Percentiles rank a stretch among this genome's conserved stretches.
These are phyloP conservation scores for Drosophila mojavensis DNA, from an alignment of 1,140 invertebrate species.

Conservation along the genomic window DNA sequence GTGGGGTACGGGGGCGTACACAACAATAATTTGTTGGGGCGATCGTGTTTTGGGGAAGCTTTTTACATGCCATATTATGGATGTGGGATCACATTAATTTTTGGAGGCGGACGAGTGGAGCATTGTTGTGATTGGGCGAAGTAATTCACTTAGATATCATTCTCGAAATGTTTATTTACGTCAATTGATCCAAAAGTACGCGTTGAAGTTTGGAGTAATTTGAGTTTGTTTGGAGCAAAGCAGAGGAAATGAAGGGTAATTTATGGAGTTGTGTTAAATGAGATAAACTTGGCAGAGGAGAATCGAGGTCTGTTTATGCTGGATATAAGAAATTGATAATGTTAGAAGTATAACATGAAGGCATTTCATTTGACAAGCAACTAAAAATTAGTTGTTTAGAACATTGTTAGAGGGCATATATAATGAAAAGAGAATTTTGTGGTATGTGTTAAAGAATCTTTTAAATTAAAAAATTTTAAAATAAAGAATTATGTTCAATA, in stretches of 20 bases:
- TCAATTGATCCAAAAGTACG: constrained; percentile 13
- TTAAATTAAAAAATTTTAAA: too few species aligned
- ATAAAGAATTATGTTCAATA: too few species aligned
- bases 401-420: too few species aligned
- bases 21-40: constrained; percentile 21
- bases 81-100: not conserved
- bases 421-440: too few species aligned
- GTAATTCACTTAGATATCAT: constrained; percentile 26
- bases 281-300: not conserved
- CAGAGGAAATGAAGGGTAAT: constrained; percentile 6
- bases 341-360: not conserved
- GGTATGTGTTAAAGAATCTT: too few species aligned
- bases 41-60: constrained; percentile 24
- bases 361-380: not conserved
- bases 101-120: constrained; percentile 2
- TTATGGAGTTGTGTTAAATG: not conserved
- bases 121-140: constrained; percentile 28
- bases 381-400: too few species aligned
- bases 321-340: not conserved
- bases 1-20: constrained; percentile 5
- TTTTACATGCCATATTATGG: constrained; percentile 2
- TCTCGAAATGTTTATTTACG: constrained; percentile 36
- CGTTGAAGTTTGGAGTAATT: constrained; percentile 1
- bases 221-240: constrained; percentile 5
- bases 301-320: not conserved